phyloP scores from a whole-genome alignment of 2,888 invertebrate genomes.

The Thysanoteuthis rhombus region DNA sequence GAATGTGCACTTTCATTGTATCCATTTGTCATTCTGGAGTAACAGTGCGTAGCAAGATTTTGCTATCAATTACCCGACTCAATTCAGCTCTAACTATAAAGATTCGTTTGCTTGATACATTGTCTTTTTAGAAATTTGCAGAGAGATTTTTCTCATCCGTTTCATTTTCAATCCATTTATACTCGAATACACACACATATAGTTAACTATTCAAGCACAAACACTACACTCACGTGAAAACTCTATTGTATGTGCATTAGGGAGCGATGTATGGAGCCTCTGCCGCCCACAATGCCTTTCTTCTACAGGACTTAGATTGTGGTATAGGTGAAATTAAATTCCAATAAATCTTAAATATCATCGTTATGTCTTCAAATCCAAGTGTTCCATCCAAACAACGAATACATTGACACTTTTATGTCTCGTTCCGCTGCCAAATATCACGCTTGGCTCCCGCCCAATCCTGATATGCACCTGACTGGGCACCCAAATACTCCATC shows the following conservation, averaged over 20 bases:
- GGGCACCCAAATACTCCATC: not conserved
- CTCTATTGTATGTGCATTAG: not conserved
- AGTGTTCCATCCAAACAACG: not conserved
- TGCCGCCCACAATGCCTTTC: not conserved
- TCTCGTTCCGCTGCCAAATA: not conserved
- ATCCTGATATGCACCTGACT: not conserved
- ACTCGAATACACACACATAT: not conserved
- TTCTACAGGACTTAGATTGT: not conserved
- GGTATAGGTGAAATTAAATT: not conserved
- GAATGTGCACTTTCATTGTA: too few relatives aligned
- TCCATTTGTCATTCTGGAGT: too few relatives aligned
- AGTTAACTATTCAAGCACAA: not conserved
- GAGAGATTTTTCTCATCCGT: too few relatives aligned
- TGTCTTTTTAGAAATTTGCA: too few relatives aligned
- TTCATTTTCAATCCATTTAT: too few relatives aligned
- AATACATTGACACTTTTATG: not conserved
- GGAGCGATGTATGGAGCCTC: not conserved
- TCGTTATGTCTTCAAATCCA: not conserved
- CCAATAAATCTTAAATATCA: not conserved
- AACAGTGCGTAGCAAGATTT: too few relatives aligned
- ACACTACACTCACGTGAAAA: not conserved
- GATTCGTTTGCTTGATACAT: too few relatives aligned
- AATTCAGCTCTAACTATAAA: too few relatives aligned
- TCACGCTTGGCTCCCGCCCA: not conserved
- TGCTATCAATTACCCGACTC: too few relatives aligned